These are phyloP conservation scores for Tachysurus vachellii DNA, from an alignment of 2,113 vertebrate species.

Conservation along the genomic window DNA sequence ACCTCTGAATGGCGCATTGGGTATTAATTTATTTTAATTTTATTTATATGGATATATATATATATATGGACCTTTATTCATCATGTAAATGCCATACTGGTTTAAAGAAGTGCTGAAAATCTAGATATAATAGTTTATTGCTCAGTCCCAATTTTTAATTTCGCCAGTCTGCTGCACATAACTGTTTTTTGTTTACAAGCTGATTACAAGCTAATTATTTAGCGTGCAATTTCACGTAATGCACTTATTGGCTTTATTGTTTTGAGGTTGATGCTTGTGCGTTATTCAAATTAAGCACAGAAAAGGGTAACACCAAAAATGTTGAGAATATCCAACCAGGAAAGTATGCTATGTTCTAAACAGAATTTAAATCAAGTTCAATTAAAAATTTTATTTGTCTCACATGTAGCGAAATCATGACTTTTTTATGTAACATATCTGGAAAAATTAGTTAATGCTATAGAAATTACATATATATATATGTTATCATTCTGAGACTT, in stretches of 20 bases:
- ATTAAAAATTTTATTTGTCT: too few relatives aligned
- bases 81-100: neutral
- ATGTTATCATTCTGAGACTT: neutral
- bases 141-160: neutral
- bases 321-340: neutral
- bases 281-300: neutral
- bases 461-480: neutral
- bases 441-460: neutral
- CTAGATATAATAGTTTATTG: neutral
- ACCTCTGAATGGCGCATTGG: too few relatives aligned
- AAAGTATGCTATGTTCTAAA: neutral
- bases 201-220: neutral
- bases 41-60: too few relatives aligned
- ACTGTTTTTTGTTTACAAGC: neutral
- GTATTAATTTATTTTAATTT: too few relatives aligned
- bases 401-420: too few relatives aligned
- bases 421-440: too few relatives aligned
- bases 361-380: too few relatives aligned
- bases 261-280: neutral
- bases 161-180: neutral
- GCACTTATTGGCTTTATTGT: neutral
- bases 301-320: neutral
- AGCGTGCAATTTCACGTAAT: neutral
- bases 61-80: neutral
- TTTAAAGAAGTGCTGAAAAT: neutral